Percentiles rank a stretch among this genome's conserved stretches.
Conservation (phyloP, 2,113 vertebrate genomes). For the Apus apus region DNA sequence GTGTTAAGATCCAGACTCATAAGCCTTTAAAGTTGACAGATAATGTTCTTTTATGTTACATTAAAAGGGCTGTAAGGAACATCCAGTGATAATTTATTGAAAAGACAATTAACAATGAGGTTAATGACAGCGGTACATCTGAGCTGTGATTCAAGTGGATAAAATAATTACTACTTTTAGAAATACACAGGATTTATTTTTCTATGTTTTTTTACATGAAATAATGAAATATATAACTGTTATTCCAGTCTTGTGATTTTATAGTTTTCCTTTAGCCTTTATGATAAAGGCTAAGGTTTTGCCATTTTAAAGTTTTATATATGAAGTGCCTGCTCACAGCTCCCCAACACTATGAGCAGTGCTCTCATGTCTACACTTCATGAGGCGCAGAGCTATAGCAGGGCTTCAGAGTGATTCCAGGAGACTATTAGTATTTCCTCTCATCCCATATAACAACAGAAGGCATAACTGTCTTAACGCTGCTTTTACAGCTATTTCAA, state of each 20-base stretch:
- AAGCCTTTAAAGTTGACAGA: slow-evolving; percentile 9
- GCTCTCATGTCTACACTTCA: neutral
- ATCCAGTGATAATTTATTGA: slow-evolving; percentile 11
- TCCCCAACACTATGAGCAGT: neutral
- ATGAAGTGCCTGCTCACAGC: neutral
- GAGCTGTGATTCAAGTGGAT: slow-evolving; percentile 9
- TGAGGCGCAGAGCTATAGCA: neutral
- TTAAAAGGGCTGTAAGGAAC: slow-evolving; percentile 34
- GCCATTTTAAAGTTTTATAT: neutral
- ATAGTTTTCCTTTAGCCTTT: neutral
- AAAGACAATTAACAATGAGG: slow-evolving; percentile 31
- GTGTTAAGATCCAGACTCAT: neutral
- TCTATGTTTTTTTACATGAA: neutral
- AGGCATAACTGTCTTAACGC: neutral
- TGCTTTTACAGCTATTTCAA: neutral
- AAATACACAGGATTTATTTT: neutral
- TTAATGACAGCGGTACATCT: slow-evolving; percentile 12
- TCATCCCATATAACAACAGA: neutral
- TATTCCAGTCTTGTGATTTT: neutral
- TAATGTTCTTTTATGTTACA: slow-evolving; percentile 32
- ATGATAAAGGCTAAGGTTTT: neutral
- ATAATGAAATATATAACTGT: neutral
- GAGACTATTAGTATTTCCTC: neutral
- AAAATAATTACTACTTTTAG: slow-evolving; percentile 7
- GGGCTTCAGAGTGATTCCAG: neutral